phyloP scores from a whole-genome alignment of 2,113 vertebrate genomes.

The Pyxicephalus adspersus region DNA sequence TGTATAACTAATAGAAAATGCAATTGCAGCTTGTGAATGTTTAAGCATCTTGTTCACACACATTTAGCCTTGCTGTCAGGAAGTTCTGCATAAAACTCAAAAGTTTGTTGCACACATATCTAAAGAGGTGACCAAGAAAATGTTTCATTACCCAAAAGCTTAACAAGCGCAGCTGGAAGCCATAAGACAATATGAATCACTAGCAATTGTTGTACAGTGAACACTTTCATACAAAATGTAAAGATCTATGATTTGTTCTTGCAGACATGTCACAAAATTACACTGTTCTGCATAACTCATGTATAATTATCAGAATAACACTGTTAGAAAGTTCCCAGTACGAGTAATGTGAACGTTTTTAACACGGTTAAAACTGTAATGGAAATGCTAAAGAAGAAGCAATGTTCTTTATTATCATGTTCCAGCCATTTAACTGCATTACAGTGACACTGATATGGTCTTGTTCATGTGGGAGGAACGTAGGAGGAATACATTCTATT shows the following conservation, averaged over 20 bases:
- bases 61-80: too few relatives aligned
- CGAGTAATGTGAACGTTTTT: background rate
- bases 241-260: constrained; percentile 12
- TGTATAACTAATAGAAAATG: too few relatives aligned
- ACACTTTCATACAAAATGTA: constrained; percentile 7
- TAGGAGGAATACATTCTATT: too few relatives aligned
- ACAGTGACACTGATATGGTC: background rate
- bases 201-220: constrained; percentile 15
- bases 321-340: background rate
- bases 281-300: background rate
- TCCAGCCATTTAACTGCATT: background rate
- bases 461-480: too few relatives aligned
- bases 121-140: background rate
- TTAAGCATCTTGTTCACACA: too few relatives aligned
- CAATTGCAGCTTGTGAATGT: too few relatives aligned
- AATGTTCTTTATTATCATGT: background rate
- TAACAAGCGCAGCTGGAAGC: constrained; percentile 2
- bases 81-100: background rate
- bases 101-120: background rate
- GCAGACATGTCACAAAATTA: constrained; percentile 3
- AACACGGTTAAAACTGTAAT: background rate
- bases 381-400: background rate
- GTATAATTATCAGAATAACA: constrained; percentile 1
- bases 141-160: background rate
- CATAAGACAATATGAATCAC: background rate